Evolutionary conservation across 2,113 vertebrate species (phyloP), one percentile per base, ranked within the genome.

Genomic region (Ceratotherium simum): DNA sequence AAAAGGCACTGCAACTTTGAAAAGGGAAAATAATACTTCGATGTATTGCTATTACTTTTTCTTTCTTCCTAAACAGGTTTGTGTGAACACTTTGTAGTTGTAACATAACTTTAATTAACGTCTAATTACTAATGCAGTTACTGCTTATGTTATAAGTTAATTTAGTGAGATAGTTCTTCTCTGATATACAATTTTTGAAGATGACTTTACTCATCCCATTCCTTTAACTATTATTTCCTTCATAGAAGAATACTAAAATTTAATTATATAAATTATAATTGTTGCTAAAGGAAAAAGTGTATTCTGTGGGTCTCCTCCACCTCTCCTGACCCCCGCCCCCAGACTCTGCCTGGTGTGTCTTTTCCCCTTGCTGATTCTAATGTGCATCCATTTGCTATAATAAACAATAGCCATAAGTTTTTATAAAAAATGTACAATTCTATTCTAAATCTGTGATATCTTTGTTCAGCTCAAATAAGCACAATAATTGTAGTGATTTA

Each of bases 321-420:
- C 27, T 4, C 33, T 58, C 8, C 11, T 3, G 3, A 6, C 1
- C 2, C 51, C 4, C 18, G 0, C 36, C 1, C 51, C 10, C 18
- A 21, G 33, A 18, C n/a, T 10, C 60, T 58, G 4, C 20, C 14
- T 21, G 5, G 4, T 27, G 39, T 20, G 62, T 36, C 60, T 60
- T 70, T 78, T 67, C 14, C 7, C 39, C 7, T 54, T 9, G 5
- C 13, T 64, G 13, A 70, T 11, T 25, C 14, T 72, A 7, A 5
- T 64, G n/a, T 56, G 16, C 8, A 54, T 16, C 3, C 7, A 67
- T 81, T 51, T 60, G 21, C 27, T 70, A 27, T 36, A 29, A 81
- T 58, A 56, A 86, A 36, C 27, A 27, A 70, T 36, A 42, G 39
- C 25, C 39, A 14, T 48, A 3, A 46, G 1, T 36, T 18, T 48